Percentiles rank a stretch among this genome's conserved stretches.
Evolutionary conservation across 2,113 vertebrate genomes (phyloP).

Genomic region (Cyphomyrus plagiostoma): DNA sequence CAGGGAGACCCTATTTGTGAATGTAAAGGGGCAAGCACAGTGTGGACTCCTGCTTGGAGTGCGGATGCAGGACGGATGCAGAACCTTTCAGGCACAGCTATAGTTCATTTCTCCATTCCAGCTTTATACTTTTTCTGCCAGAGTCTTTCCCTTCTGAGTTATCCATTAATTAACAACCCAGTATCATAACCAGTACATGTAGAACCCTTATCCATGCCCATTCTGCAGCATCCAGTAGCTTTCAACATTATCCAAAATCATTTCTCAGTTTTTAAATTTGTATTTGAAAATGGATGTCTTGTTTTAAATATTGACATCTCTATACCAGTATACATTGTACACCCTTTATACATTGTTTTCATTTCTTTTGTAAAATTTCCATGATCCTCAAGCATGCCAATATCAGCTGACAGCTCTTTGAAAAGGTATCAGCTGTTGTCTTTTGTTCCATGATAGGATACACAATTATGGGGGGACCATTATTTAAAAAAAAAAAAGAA

Average conservation of each 20-base stretch:
- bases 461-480: conserved; percentile 59
- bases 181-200: conserved; percentile 57
- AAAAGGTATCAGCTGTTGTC: conserved; percentile 32
- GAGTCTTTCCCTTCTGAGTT: conserved; percentile 59
- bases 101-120: conserved; percentile 55
- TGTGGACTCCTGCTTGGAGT: conserved; percentile 58
- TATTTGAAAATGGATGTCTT: conserved; percentile 59
- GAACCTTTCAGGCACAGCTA: conserved; percentile 55
- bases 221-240: conserved; percentile 57
- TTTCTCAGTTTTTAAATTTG: conserved; percentile 44
- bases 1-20: conserved; percentile 8
- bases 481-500: conserved; percentile 36
- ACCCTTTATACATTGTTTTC: conserved; percentile 81
- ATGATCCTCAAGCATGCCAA: conserved; percentile 73
- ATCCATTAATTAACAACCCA: conserved; percentile 60
- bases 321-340: conserved; percentile 64
- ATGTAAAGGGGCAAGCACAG: neutral
- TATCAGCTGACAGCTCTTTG: conserved; percentile 58
- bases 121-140: conserved; percentile 48
- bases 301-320: conserved; percentile 60
- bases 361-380: conserved; percentile 63
- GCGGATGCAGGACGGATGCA: conserved; percentile 56
- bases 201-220: conserved; percentile 58
- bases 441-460: conserved; percentile 65
- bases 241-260: conserved; percentile 65